These are phyloP conservation scores for Calliscelio sp. DNA, from an alignment of 2,888 invertebrate species.

Conservation along the genomic window DNA sequence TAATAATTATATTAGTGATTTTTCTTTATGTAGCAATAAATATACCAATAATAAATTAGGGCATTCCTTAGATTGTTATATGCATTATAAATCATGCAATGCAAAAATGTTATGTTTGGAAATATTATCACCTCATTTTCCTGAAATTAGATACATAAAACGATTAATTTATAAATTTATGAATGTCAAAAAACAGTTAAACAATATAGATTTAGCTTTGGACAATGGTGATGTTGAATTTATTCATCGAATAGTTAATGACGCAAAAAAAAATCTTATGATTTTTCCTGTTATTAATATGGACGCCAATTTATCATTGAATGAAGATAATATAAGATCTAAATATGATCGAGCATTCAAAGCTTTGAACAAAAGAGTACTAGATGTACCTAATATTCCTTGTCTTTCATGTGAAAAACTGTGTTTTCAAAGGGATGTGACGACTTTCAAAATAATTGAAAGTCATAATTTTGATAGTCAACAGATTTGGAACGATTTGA, in stretches of 20 bases:
- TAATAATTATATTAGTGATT: conserved; percentile 13
- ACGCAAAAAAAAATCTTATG: conserved; percentile 3
- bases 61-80: neutral
- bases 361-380: neutral
- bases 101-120: conserved; percentile 16
- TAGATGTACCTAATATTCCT: neutral
- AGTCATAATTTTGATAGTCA: conserved; percentile 1
- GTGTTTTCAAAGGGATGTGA: conserved; percentile 13
- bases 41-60: conserved; percentile 31
- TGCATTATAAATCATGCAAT: no score
- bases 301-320: no score
- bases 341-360: neutral
- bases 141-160: conserved; percentile 35
- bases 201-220: conserved; percentile 39
- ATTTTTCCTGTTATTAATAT: neutral
- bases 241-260: conserved; percentile 17
- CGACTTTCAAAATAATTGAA: neutral
- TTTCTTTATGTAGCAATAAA: conserved; percentile 18
- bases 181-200: conserved; percentile 23
- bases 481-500: conserved; percentile 2
- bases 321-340: neutral
- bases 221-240: conserved; percentile 16
- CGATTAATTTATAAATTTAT: conserved; percentile 54
- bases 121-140: conserved; percentile 25
- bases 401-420: no score